phyloP scores from a whole-genome alignment of 2,888 invertebrate genomes.

The Xanthorhoe designata region DNA sequence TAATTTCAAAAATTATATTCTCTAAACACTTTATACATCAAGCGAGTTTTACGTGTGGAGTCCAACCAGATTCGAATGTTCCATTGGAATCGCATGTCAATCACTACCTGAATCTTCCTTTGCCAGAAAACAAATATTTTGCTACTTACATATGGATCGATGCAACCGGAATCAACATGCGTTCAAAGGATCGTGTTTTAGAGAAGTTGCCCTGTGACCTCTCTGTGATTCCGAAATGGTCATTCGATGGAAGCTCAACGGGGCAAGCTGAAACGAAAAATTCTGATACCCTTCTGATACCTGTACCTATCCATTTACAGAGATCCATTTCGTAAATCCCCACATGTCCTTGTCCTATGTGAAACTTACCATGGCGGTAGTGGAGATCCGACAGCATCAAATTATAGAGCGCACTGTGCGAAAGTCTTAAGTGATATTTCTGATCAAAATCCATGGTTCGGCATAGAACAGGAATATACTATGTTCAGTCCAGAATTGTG shows the following conservation, averaged over 20 bases:
- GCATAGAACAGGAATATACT: constrained; percentile 96
- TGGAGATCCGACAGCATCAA: constrained; percentile 90
- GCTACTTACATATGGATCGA: constrained; percentile 93
- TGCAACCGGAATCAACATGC: constrained; percentile 89
- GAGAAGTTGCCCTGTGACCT: constrained; percentile 85
- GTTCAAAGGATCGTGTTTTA: constrained; percentile 89
- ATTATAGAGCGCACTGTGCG: constrained; percentile 89
- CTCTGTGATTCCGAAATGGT: constrained; percentile 90
- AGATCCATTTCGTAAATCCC: constrained; percentile 95
- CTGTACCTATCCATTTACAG: constrained; percentile 95
- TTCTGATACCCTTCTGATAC: constrained; percentile 95
- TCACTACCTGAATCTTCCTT: constrained; percentile 74
- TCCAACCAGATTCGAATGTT: constrained; percentile 42
- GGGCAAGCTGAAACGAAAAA: constrained; percentile 93
- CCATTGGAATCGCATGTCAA: constrained; percentile 60
- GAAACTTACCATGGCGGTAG: constrained; percentile 91
- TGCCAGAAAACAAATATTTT: constrained; percentile 85
- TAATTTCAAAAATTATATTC: background rate
- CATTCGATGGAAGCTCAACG: constrained; percentile 97
- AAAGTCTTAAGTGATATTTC: constrained; percentile 80
- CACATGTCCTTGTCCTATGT: constrained; percentile 95
- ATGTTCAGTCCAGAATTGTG: constrained; percentile 92
- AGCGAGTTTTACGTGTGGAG: constrained; percentile 53
- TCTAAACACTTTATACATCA: constrained; percentile 42
- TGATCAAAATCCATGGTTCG: constrained; percentile 93